Evolutionary conservation across 2,797 vertebrate genomes (phyloP).

Genomic region (Schizopygopsis malacanthus): DNA sequence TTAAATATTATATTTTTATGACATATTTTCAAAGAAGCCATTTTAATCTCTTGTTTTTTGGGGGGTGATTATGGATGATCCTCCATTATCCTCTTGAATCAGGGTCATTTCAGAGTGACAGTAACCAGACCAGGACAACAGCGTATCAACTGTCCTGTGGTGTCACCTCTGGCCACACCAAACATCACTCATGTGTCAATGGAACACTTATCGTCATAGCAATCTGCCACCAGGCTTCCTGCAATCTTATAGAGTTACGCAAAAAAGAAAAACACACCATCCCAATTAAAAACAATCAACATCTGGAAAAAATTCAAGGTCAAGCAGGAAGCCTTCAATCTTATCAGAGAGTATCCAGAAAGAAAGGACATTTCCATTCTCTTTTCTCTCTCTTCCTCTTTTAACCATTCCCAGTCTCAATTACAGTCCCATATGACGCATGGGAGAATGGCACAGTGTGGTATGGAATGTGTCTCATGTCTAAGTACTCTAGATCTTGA

Average conservation of each 20-base stretch:
- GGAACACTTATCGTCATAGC: slow-evolving; percentile 31
- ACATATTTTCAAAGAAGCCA: slow-evolving; percentile 29
- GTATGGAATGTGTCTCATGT: slow-evolving; percentile 67
- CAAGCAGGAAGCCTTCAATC: slow-evolving; percentile 54
- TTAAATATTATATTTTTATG: neutral
- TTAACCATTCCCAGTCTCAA: slow-evolving; percentile 50
- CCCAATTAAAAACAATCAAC: slow-evolving; percentile 59
- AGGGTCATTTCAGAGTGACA: slow-evolving; percentile 46
- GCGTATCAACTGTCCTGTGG: slow-evolving; percentile 55
- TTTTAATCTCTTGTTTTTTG: slow-evolving; percentile 26
- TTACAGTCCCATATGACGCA: slow-evolving; percentile 57
- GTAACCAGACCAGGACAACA: slow-evolving; percentile 48
- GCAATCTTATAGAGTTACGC: slow-evolving; percentile 63
- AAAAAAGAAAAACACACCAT: slow-evolving; percentile 61
- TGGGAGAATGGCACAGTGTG: slow-evolving; percentile 69
- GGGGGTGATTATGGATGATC: slow-evolving; percentile 46
- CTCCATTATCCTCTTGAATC: slow-evolving; percentile 48
- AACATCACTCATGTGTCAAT: slow-evolving; percentile 60
- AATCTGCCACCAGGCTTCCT: slow-evolving; percentile 57
- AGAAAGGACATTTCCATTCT: slow-evolving; percentile 58
- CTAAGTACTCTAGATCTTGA: slow-evolving; percentile 47
- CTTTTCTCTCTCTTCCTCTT: slow-evolving; percentile 12
- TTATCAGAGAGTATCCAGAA: slow-evolving; percentile 65
- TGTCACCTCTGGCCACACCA: slow-evolving; percentile 39
- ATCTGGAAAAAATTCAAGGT: slow-evolving; percentile 62